Evolutionary conservation across 2,888 invertebrate genomes (phyloP).

Genomic region (Siphonodentalium dalli): DNA sequence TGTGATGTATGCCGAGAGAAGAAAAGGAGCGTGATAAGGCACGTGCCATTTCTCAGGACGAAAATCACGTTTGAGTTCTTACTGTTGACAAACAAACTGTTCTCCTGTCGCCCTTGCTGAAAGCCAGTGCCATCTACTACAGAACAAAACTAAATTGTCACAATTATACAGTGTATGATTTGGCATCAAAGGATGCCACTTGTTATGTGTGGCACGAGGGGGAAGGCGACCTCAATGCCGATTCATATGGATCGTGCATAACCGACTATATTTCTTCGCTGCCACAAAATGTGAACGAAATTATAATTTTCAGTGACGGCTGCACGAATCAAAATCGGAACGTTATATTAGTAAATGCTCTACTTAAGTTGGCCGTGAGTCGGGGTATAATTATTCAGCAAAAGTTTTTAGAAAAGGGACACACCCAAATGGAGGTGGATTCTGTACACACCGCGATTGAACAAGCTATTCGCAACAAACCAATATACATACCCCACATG

Average conservation of each 20-base stretch:
- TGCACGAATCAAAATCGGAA: conserved; percentile 33
- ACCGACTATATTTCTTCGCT: conserved; percentile 8
- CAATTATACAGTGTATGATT: conserved; percentile 26
- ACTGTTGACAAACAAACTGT: conserved; percentile 31
- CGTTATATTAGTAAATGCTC: conserved; percentile 21
- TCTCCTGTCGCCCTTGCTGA: conserved; percentile 23
- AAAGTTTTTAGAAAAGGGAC: conserved; percentile 28
- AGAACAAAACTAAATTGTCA: conserved; percentile 28
- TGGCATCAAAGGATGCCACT: conserved; percentile 9
- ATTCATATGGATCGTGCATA: conserved; percentile 18
- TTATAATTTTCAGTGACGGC: conserved; percentile 31
- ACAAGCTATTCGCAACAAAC: conserved; percentile 10
- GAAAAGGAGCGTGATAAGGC: conserved; percentile 26
- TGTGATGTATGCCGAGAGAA: conserved; percentile 25
- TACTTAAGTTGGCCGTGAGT: conserved; percentile 11
- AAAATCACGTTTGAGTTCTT: no score
- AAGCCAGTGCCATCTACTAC: conserved; percentile 32
- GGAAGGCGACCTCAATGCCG: conserved; percentile 25
- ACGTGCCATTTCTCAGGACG: no score
- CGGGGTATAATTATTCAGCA: conserved; percentile 20
- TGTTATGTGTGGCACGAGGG: conserved; percentile 33
- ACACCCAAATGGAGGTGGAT: conserved; percentile 33
- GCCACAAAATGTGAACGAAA: conserved; percentile 2
- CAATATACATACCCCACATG: conserved; percentile 18
- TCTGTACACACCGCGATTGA: conserved; percentile 30